These are phyloP conservation scores for Astreopora myriophthalma DNA, from an alignment of 64 coral and sea anemone genomes.

Conservation along the genomic window DNA sequence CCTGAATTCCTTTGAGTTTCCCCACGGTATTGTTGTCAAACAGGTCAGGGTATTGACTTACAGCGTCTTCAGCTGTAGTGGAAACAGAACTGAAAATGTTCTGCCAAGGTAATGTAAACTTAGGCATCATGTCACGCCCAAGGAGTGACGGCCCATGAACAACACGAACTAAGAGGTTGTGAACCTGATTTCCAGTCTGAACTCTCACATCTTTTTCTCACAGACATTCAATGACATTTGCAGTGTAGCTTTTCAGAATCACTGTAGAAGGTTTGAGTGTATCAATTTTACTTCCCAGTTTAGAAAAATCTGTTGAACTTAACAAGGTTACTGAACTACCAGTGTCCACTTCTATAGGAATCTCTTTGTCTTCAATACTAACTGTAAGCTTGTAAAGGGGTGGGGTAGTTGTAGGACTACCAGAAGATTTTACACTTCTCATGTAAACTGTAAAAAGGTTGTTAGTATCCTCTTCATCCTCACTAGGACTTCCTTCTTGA, in stretches of 20 bases:
- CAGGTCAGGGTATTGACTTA: conserved; percentile 41
- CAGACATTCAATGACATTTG: conserved; percentile 17
- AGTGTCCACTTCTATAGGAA: conserved; percentile 68
- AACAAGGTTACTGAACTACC: conserved; percentile 61
- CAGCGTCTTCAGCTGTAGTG: conserved; percentile 55
- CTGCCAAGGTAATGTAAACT: conserved; percentile 62
- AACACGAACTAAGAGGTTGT: not conserved
- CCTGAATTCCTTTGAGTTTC: conserved; percentile 63
- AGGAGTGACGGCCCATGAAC: conserved; percentile 55
- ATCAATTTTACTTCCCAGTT: conserved; percentile 13
- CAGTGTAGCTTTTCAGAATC: conserved; percentile 60
- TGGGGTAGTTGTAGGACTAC: not conserved
- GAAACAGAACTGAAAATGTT: conserved; percentile 56
- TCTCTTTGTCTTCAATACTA: conserved; percentile 7
- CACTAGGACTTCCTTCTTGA: not conserved
- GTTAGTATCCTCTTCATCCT: not conserved
- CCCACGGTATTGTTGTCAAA: conserved; percentile 63
- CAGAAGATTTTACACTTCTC: conserved; percentile 27
- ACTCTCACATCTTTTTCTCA: conserved; percentile 37
- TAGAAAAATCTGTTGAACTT: conserved; percentile 36
- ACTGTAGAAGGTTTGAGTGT: conserved; percentile 39
- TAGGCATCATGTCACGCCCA: conserved; percentile 60
- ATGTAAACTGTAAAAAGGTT: conserved; percentile 48
- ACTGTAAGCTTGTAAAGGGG: conserved; percentile 61
- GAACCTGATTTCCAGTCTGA: conserved; percentile 39